A percentile compares a stretch with the other conserved stretches of the same genome.
Evolutionary conservation across 2,113 vertebrate species (phyloP).

Genomic region (Ochotona curzoniae): DNA sequence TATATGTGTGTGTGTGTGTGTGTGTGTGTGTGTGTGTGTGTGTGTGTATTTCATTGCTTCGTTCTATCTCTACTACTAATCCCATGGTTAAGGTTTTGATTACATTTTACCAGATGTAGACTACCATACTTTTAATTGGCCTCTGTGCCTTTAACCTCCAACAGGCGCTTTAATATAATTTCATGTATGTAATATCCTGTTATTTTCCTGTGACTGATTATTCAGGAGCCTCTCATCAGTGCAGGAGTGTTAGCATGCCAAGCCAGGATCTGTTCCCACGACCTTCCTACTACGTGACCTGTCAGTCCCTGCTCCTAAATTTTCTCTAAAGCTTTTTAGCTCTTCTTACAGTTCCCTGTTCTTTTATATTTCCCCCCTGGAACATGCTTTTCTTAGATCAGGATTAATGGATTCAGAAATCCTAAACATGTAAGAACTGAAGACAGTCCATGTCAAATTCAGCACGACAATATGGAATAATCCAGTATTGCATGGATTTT

Average conservation of each 20-base stretch:
- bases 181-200: background rate
- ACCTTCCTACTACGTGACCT: background rate
- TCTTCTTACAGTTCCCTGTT: background rate
- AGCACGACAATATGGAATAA: constrained; percentile 8
- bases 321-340: background rate
- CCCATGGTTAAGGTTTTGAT: background rate
- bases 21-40: no score
- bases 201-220: background rate
- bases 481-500: background rate
- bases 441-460: background rate
- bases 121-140: background rate
- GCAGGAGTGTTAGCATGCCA: fast-evolving
- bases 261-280: no score
- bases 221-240: background rate
- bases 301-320: background rate
- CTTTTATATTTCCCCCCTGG: background rate
- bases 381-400: background rate
- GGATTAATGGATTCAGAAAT: background rate
- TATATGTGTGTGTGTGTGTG: no score
- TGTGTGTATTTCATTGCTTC: background rate
- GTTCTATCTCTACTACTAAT: background rate
- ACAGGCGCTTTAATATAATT: background rate
- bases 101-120: background rate
- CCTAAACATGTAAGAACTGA: background rate
- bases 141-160: background rate